These are phyloP conservation scores for Drosophila yooni DNA, from an alignment of 2,888 invertebrate genomes.

Conservation along the genomic window DNA sequence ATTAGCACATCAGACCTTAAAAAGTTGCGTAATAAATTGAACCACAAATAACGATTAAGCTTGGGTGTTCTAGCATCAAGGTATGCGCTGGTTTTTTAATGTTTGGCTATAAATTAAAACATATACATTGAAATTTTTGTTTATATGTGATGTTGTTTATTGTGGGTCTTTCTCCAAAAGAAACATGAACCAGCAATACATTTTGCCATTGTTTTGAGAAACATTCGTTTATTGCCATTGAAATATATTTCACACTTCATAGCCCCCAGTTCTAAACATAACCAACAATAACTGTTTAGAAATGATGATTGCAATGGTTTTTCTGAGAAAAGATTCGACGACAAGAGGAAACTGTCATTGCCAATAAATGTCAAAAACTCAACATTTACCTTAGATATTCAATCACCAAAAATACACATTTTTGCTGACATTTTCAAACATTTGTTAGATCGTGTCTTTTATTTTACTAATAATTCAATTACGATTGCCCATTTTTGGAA, in stretches of 20 bases:
- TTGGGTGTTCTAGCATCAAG: background rate
- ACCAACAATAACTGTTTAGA: background rate
- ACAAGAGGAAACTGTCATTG: background rate
- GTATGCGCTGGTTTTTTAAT: background rate
- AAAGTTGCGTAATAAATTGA: background rate
- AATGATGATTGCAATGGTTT: background rate
- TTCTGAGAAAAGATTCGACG: background rate
- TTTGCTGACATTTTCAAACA: too few relatives aligned
- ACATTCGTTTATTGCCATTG: background rate
- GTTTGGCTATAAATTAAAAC: background rate
- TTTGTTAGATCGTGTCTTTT: too few relatives aligned
- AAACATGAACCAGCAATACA: background rate
- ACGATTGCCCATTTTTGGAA: too few relatives aligned
- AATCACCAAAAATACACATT: too few relatives aligned
- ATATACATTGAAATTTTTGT: background rate
- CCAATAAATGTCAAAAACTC: too few relatives aligned
- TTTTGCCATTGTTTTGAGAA: background rate
- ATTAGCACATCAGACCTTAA: background rate
- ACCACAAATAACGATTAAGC: background rate
- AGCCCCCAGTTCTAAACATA: background rate
- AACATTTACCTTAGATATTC: too few relatives aligned
- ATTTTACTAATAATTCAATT: too few relatives aligned
- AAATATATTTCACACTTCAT: background rate
- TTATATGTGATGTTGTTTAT: background rate
- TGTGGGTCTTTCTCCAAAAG: background rate